Percentiles rank a stretch among this genome's conserved stretches.
These are phyloP conservation scores for Protula sp. DNA, from an alignment of 2,888 invertebrate genomes.

Conservation along the genomic window DNA sequence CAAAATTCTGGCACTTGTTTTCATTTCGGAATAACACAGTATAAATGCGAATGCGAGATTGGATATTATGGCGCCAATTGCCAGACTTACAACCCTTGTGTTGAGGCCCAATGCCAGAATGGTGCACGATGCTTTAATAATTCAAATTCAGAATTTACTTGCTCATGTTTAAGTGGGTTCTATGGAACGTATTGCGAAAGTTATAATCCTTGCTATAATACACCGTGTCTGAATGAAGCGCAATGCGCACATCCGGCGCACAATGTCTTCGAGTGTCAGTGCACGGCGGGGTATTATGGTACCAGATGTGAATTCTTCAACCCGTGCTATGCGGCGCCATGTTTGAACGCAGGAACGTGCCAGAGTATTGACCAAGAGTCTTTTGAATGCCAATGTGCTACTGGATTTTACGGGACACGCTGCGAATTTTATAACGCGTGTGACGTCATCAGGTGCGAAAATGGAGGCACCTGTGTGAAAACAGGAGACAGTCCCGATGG, in stretches of 20 bases:
- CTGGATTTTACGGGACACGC: conserved; percentile 45
- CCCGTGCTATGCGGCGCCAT: conserved; percentile 14
- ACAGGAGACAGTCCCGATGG: background rate
- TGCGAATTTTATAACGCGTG: conserved; percentile 36
- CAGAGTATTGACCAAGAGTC: conserved; percentile 9
- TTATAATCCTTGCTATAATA: background rate
- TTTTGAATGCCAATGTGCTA: conserved; percentile 11
- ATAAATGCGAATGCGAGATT: too few species aligned
- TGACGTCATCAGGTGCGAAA: conserved; percentile 10
- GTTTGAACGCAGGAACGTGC: conserved; percentile 32
- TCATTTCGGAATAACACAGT: too few species aligned
- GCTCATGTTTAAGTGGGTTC: conserved; percentile 10
- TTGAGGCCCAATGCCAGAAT: conserved; percentile 14
- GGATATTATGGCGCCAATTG: conserved; percentile 58
- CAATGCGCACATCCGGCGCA: background rate
- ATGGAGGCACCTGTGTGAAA: conserved; percentile 13
- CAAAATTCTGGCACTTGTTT: too few species aligned
- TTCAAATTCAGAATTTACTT: conserved; percentile 12
- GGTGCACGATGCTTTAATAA: conserved; percentile 15
- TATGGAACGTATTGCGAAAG: conserved; percentile 10
- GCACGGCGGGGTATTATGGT: background rate
- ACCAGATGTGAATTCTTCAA: conserved; percentile 4
- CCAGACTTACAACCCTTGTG: conserved; percentile 16
- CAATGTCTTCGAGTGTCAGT: background rate
- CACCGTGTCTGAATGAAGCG: background rate